Percentiles rank a stretch among this genome's conserved stretches.
phyloP scores from a whole-genome alignment of 2,113 vertebrate species.

The Sisor rabdophorus region DNA sequence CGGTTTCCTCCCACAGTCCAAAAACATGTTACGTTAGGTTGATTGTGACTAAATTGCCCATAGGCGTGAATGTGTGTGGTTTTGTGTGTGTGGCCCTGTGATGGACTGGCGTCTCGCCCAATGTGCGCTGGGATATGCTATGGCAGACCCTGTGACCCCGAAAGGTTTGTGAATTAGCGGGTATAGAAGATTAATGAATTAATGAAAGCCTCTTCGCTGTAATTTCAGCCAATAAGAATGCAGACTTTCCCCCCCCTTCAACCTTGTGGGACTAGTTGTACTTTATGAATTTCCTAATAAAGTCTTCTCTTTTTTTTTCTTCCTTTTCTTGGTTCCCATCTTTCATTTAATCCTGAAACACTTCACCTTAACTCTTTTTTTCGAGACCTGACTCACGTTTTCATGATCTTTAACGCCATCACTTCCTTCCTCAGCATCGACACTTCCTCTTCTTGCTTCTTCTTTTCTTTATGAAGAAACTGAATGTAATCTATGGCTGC shows the following conservation, averaged over 20 bases:
- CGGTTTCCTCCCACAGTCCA: too few relatives aligned
- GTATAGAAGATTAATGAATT: too few relatives aligned
- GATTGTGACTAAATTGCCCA: too few relatives aligned
- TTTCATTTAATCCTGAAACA: neutral
- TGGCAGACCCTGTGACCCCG: too few relatives aligned
- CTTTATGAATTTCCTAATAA: too few relatives aligned
- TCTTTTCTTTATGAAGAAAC: constrained; percentile 98
- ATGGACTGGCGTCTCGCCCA: too few relatives aligned
- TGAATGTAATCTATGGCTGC: constrained; percentile 97
- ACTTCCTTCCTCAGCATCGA: constrained; percentile 90
- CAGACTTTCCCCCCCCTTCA: neutral
- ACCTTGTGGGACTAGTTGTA: too few relatives aligned
- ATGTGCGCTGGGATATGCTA: too few relatives aligned
- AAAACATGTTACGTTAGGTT: too few relatives aligned
- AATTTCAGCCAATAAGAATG: neutral
- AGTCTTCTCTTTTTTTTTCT: neutral
- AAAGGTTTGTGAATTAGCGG: too few relatives aligned
- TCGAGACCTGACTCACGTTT: constrained; percentile 78
- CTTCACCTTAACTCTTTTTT: neutral
- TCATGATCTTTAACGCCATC: constrained; percentile 97
- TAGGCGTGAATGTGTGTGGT: too few relatives aligned
- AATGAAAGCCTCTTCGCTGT: neutral
- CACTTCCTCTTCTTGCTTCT: constrained; percentile 97
- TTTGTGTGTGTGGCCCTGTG: too few relatives aligned
- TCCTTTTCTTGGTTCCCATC: neutral